Evolutionary conservation across 2,113 vertebrate species (phyloP).

Genomic region (Spea multiplicata): DNA sequence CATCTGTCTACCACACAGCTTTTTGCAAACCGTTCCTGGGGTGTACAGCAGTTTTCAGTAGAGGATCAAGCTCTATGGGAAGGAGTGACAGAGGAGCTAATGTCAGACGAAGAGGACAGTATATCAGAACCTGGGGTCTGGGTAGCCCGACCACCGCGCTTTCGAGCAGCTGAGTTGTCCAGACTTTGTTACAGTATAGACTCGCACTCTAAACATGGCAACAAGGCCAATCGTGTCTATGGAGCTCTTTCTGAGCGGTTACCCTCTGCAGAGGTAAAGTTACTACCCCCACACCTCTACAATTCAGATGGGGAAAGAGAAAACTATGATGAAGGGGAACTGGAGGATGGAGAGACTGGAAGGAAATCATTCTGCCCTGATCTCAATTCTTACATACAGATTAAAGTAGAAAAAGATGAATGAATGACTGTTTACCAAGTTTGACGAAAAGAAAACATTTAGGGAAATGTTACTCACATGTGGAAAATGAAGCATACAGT

Average conservation of each 20-base stretch:
- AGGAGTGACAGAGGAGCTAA: slow-evolving; percentile 66
- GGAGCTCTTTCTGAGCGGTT: slow-evolving; percentile 65
- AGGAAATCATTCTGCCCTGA: slow-evolving; percentile 60
- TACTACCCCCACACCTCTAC: slow-evolving; percentile 61
- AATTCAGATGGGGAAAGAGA: slow-evolving; percentile 61
- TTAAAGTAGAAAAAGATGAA: slow-evolving; percentile 68
- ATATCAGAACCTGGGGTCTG: slow-evolving; percentile 64
- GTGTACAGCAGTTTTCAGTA: slow-evolving; percentile 59
- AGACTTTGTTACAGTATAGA: slow-evolving; percentile 67
- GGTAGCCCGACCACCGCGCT: slow-evolving; percentile 65
- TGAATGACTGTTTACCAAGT: slow-evolving; percentile 16
- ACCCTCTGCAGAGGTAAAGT: slow-evolving; percentile 61
- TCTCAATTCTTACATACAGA: slow-evolving; percentile 61
- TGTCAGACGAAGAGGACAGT: slow-evolving; percentile 71
- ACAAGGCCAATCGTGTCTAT: slow-evolving; percentile 63
- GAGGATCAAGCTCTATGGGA: slow-evolving; percentile 65
- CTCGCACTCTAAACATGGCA: slow-evolving; percentile 65
- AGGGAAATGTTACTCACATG: no score
- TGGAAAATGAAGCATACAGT: no score
- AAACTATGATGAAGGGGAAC: slow-evolving; percentile 48
- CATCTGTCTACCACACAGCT: slow-evolving; percentile 52
- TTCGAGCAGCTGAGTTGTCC: slow-evolving; percentile 61
- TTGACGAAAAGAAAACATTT: no score
- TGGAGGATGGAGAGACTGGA: slow-evolving; percentile 34
- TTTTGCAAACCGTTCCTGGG: slow-evolving; percentile 66